Evolutionary conservation across 2,888 invertebrate species (phyloP).

Genomic region (Octodonta nipae): DNA sequence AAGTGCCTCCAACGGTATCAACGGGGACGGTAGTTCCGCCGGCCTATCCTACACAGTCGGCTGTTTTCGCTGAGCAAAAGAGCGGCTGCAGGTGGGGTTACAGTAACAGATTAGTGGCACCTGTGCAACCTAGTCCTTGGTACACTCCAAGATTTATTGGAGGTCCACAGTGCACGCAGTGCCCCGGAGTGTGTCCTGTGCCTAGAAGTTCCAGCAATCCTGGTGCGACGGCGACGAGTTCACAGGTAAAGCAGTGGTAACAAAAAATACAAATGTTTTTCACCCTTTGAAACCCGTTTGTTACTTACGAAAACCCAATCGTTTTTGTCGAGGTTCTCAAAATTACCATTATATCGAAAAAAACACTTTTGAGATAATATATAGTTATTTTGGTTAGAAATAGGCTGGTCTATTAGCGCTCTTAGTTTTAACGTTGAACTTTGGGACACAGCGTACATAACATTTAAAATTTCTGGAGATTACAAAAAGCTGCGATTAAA

Average conservation of each 20-base stretch:
- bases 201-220: conserved; percentile 35
- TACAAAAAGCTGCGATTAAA: too few species aligned
- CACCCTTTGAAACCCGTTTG: too few species aligned
- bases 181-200: conserved; percentile 34
- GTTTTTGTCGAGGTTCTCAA: too few species aligned
- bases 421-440: too few species aligned
- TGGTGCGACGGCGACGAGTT: conserved; percentile 12
- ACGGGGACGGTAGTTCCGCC: conserved; percentile 19
- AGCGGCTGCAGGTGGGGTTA: conserved; percentile 37
- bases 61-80: conserved; percentile 39
- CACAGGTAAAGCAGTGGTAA: neutral
- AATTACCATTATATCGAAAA: too few species aligned
- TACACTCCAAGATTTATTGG: conserved; percentile 27
- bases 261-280: too few species aligned
- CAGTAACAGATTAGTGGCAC: conserved; percentile 30
- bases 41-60: conserved; percentile 33
- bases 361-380: too few species aligned
- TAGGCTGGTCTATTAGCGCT: too few species aligned
- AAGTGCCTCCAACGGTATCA: conserved; percentile 21
- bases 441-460: too few species aligned
- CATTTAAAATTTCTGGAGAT: too few species aligned
- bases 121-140: conserved; percentile 29
- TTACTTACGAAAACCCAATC: too few species aligned
- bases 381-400: too few species aligned
- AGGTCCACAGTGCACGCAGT: conserved; percentile 34